These are phyloP conservation scores for Parazoanthus atlanticus DNA, from an alignment of 92 coral and sea anemone species.

Conservation along the genomic window DNA sequence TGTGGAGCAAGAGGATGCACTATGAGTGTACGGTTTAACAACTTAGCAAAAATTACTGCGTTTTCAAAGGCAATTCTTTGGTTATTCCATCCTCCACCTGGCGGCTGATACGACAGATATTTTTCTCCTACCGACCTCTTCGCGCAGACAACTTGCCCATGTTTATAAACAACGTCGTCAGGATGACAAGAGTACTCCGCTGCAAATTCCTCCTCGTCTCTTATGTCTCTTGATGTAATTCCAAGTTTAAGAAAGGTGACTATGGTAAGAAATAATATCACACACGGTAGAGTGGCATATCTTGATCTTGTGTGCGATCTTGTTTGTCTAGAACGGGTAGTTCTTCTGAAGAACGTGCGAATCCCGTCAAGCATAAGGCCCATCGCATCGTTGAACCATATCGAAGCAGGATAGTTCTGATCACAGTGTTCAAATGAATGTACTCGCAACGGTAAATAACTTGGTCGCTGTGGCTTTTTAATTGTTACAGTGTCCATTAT, in stretches of 20 bases:
- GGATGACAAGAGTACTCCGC: conserved; percentile 9
- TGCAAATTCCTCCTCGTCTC: not conserved
- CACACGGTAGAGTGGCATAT: not conserved
- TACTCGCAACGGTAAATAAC: not conserved
- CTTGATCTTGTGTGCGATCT: conserved; percentile 18
- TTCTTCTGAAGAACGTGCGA: not conserved
- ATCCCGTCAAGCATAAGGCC: conserved; percentile 6
- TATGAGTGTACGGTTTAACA: conserved; percentile 80
- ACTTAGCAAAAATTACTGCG: conserved; percentile 83
- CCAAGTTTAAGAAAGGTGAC: not conserved
- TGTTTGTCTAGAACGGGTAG: conserved; percentile 12
- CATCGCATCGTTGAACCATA: conserved; percentile 35
- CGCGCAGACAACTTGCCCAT: conserved; percentile 63
- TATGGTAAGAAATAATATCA: not conserved
- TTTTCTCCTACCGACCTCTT: conserved; percentile 30
- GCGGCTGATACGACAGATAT: conserved; percentile 94
- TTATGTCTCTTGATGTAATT: not conserved
- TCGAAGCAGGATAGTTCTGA: conserved; percentile 12
- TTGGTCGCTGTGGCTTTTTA: conserved; percentile 37
- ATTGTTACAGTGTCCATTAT: conserved; percentile 4
- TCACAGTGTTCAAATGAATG: conserved; percentile 17
- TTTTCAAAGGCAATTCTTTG: conserved; percentile 97
- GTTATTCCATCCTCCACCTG: conserved; percentile 99
- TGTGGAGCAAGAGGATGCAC: conserved; percentile 98
- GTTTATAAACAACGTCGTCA: conserved; percentile 41